These are phyloP conservation scores for Cantharis rustica DNA, from an alignment of 2,888 invertebrate genomes.

Conservation along the genomic window DNA sequence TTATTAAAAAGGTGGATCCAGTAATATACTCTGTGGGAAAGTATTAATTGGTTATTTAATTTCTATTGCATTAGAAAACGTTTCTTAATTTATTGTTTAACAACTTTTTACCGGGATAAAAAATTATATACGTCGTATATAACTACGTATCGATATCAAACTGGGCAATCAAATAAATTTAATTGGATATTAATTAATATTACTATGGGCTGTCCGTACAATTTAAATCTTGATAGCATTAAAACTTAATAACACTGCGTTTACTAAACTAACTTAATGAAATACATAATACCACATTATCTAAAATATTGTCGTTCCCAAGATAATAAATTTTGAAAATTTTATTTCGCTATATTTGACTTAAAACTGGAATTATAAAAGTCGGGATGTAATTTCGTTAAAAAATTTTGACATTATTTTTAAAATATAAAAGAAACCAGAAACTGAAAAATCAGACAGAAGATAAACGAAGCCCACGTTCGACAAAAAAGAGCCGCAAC, in stretches of 20 bases:
- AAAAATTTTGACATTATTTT: neutral
- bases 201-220: neutral
- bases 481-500: slow-evolving; percentile 38
- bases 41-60: slow-evolving; percentile 34
- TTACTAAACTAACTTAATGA: neutral
- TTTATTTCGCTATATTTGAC: neutral
- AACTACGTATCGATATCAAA: neutral
- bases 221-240: neutral
- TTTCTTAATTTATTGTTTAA: slow-evolving; percentile 25
- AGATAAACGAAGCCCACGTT: slow-evolving; percentile 21
- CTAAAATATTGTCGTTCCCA: neutral
- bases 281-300: neutral
- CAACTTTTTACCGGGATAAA: slow-evolving; percentile 5
- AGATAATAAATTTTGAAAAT: neutral
- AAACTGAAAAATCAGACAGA: slow-evolving; percentile 9
- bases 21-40: slow-evolving; percentile 33
- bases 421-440: neutral
- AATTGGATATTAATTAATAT: neutral
- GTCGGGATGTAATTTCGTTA: neutral
- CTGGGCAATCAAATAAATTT: neutral
- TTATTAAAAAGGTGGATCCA: slow-evolving; percentile 33
- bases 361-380: neutral
- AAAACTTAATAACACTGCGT: neutral
- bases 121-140: neutral
- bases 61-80: slow-evolving; percentile 22